Evolutionary conservation across 2,797 vertebrate species (phyloP), one percentile per base, ranked within the genome.

Genomic region (Notamacropus eugenii): DNA sequence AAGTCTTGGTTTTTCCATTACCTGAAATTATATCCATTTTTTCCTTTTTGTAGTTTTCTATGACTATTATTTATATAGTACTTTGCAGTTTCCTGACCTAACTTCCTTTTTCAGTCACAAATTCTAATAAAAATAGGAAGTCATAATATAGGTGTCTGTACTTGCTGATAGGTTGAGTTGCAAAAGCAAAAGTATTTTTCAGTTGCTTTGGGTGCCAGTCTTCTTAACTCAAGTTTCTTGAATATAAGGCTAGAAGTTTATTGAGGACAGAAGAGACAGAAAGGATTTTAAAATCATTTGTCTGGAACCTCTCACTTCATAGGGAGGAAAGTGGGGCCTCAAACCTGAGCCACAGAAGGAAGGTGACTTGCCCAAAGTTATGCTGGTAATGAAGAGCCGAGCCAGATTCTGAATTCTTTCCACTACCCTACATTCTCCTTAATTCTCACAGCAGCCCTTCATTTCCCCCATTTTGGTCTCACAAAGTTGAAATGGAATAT

Each of bases 81-180:
- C 9, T 87, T 87, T 50, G 74, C 74, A 46, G 40, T 87, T 87
- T 50, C 40, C 74, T 87, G 74, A 82, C 40, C 40, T 9, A 46
- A 87, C 74, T 87, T 50, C 74, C 74, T 87, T 87, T 46, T 87
- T 87, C 74, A 87, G 74, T 87, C 40, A 87, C 46, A 87, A 87
- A 87, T 87, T 87, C 74, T 87, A 87, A 87, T 87, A 87, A 87
- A 87, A 87, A 87, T 87, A 87, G 74, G 74, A 87, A 87, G 22
- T 87, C 40, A 46, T 87, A 87, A 87, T 50, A 87, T 46, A 87
- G 40, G 40, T 87, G 40, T 50, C 74, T 87, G 40, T 46, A 87
- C 74, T 46, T 87, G 40, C 22, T 87, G 74, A 27, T 87, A 50
- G 74, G 22, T 50, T 46, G 74, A 87, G 6, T 10, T 87, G 74